A percentile compares a stretch with the other conserved stretches of the same genome.
phyloP scores from a whole-genome alignment of 2,888 invertebrate species.

The Drosophila atripex region DNA sequence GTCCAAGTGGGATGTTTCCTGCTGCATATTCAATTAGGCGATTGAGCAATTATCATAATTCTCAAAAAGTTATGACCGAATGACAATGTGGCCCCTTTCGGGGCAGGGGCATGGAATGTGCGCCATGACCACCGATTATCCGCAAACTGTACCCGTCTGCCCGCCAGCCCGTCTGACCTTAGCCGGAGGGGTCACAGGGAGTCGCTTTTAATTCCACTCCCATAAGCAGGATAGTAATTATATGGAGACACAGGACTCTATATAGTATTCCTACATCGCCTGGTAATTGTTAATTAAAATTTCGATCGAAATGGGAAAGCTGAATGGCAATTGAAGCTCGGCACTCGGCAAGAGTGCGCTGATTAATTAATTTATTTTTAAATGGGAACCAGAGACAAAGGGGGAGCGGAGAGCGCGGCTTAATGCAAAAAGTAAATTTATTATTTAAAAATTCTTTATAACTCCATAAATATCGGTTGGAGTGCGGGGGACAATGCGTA shows the following conservation, averaged over 20 bases:
- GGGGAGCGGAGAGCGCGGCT: slow-evolving; percentile 7
- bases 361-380: slow-evolving; percentile 46
- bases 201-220: not conserved
- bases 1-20: slow-evolving; percentile 34
- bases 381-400: not conserved
- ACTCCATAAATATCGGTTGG: slow-evolving; percentile 25
- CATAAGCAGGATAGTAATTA: slow-evolving; percentile 19
- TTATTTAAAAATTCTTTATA: slow-evolving; percentile 18
- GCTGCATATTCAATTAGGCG: slow-evolving; percentile 49
- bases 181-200: not conserved
- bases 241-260: slow-evolving; percentile 3
- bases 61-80: slow-evolving; percentile 43
- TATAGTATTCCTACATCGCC: slow-evolving; percentile 5
- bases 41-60: slow-evolving; percentile 53
- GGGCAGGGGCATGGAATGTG: slow-evolving; percentile 18
- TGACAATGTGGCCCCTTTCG: slow-evolving; percentile 38
- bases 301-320: slow-evolving; percentile 43
- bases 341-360: no score
- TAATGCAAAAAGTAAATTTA: slow-evolving; percentile 33
- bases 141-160: slow-evolving; percentile 11
- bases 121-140: slow-evolving; percentile 35
- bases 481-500: slow-evolving; percentile 46
- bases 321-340: slow-evolving; percentile 29
- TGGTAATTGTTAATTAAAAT: slow-evolving; percentile 47
- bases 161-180: not conserved